Evolutionary conservation across 2,113 vertebrate genomes (phyloP), one percentile per base, ranked within the genome.

Genomic region (Perca fluviatilis): DNA sequence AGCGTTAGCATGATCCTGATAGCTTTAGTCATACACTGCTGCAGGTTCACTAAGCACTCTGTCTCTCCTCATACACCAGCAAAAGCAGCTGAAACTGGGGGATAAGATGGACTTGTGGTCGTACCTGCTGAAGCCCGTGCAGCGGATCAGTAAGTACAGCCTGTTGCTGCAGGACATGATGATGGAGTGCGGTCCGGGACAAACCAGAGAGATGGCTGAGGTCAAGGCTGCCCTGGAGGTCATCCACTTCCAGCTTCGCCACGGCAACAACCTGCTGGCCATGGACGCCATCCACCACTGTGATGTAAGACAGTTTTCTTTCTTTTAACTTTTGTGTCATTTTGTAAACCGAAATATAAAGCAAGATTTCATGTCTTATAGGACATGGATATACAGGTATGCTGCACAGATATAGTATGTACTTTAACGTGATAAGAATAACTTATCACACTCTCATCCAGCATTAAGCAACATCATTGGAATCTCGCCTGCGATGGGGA

Each of bases 81-180:
- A 96, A 82, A 96, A 95, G 78, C 95, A 96, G 89, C 83, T 83
- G 72, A 86, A 90, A 75, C 85, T 96, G 25, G 83, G 87, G 7
- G 94, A 96, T 76, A 93, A 94, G 85, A 95, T 96, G 95, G 95
- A 96, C 78, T 82, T 96, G 83, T 95, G 93, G 36, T 96, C 95
- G 0, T 96, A 95, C 82, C 86, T 96, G 74, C 89, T 96, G 89
- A 96, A 96, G 85, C 95, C 95, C 0, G 93, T 96, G 60, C 95
- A 96, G 90, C 92, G 95, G 75, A 95, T 96, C 92, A 96, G 96
- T 76, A 96, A 96, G 80, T 96, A 96, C 92, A 93, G 94, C 65
- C 86, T 96, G 50, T 91, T 96, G 78, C 94, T 96, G 51, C 95
- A 95, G 86, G 95, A 96, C 88, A 90, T 95, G 89, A 75, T 93